phyloP scores from a whole-genome alignment of 2,888 invertebrate species.

The Xestia ashworthii region DNA sequence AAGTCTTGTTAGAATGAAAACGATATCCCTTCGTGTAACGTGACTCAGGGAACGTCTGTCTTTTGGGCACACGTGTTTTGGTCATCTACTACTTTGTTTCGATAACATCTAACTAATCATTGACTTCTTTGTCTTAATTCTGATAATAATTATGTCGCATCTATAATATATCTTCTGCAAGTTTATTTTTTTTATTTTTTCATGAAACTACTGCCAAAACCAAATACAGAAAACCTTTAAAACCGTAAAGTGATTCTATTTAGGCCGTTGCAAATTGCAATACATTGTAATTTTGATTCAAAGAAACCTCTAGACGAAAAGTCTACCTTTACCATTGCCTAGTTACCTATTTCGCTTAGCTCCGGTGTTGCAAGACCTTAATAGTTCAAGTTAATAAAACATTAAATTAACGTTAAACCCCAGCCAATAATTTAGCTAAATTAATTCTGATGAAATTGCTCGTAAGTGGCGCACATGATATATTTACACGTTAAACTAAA shows the following conservation, averaged over 20 bases:
- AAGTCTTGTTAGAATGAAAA: constrained; percentile 51
- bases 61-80: constrained; percentile 14
- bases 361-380: constrained; percentile 53
- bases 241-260: not conserved
- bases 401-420: constrained; percentile 42
- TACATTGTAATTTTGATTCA: not conserved
- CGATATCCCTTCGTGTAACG: constrained; percentile 36
- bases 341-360: constrained; percentile 49
- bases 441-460: constrained; percentile 62
- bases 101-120: not conserved
- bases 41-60: constrained; percentile 15
- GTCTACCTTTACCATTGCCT: constrained; percentile 26
- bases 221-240: not conserved
- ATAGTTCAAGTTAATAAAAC: constrained; percentile 57
- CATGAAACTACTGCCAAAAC: not conserved
- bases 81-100: not conserved
- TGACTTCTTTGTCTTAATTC: not conserved
- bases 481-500: constrained; percentile 58
- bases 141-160: not conserved
- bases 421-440: constrained; percentile 55
- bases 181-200: not conserved
- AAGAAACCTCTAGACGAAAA: constrained; percentile 26
- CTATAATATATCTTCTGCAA: not conserved
- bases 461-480: constrained; percentile 56
- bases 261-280: not conserved